Evolutionary conservation across 2,113 vertebrate genomes (phyloP).

Genomic region (Pedetes capensis): DNA sequence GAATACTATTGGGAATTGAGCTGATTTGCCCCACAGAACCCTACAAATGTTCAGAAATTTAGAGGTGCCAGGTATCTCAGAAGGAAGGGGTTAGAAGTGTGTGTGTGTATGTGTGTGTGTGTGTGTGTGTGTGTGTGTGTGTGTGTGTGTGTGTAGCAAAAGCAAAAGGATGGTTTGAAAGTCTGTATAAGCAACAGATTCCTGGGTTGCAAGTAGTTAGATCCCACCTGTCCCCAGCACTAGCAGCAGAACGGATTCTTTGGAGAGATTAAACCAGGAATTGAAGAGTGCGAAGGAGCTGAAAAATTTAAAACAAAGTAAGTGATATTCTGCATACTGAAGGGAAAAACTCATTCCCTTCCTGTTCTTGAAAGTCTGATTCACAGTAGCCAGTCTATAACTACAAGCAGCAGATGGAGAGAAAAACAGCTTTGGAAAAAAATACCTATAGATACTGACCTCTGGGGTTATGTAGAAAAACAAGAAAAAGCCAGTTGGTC

Average conservation of each 20-base stretch:
- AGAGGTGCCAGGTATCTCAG: neutral
- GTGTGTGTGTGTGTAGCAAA: neutral
- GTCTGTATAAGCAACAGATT: neutral
- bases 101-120: too few species aligned
- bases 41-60: neutral
- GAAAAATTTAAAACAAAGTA: neutral
- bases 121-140: neutral
- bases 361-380: slow-evolving; percentile 19
- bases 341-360: neutral
- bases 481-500: neutral
- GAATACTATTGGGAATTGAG: neutral
- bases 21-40: neutral
- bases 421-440: neutral
- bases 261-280: neutral
- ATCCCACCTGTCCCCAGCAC: neutral
- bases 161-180: neutral
- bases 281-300: neutral
- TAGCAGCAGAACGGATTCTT: neutral
- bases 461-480: neutral
- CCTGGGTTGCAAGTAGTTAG: neutral
- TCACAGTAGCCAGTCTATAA: neutral
- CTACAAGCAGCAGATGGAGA: neutral
- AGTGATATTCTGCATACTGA: neutral
- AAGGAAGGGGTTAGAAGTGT: neutral
- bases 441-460: neutral